Conservation (phyloP, 2,113 vertebrate species). For the Narcine bancroftii region DNA sequence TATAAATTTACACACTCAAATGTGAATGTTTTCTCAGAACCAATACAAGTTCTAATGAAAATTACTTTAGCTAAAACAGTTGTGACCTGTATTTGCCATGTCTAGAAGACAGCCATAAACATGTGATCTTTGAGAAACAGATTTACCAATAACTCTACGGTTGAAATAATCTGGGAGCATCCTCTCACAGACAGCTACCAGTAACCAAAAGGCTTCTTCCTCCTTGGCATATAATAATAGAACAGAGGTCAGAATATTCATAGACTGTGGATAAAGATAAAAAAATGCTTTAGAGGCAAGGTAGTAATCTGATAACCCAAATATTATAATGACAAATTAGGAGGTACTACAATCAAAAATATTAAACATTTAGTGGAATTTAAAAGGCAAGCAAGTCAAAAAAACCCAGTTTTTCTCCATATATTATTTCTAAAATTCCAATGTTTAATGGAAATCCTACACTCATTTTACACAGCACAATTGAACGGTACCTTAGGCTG, state of each 20-base stretch:
- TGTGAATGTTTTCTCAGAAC: not conserved
- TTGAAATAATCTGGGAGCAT: slow-evolving; percentile 98
- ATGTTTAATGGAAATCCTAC: too few species aligned
- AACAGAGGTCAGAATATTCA: slow-evolving; percentile 95
- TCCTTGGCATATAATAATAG: slow-evolving; percentile 86
- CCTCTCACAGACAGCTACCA: slow-evolving; percentile 87
- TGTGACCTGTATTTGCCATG: not conserved
- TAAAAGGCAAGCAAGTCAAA: not conserved
- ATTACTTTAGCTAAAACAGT: not conserved
- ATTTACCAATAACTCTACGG: slow-evolving; percentile 83
- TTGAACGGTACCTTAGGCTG: not conserved
- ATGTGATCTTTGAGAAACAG: slow-evolving; percentile 14
- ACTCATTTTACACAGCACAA: not conserved
- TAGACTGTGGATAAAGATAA: slow-evolving; percentile 64
- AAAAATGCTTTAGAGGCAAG: not conserved
- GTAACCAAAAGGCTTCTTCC: slow-evolving; percentile 93
- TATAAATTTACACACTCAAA: not conserved
- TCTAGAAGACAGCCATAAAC: not conserved
- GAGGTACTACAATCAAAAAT: not conserved
- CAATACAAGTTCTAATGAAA: not conserved
- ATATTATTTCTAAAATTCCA: not conserved
- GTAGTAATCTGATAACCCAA: not conserved
- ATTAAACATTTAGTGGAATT: not conserved
- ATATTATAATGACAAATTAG: not conserved
- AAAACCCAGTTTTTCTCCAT: not conserved